phyloP scores from a whole-genome alignment of 2,797 vertebrate species.

The Oryzias dopingdopingensis region DNA sequence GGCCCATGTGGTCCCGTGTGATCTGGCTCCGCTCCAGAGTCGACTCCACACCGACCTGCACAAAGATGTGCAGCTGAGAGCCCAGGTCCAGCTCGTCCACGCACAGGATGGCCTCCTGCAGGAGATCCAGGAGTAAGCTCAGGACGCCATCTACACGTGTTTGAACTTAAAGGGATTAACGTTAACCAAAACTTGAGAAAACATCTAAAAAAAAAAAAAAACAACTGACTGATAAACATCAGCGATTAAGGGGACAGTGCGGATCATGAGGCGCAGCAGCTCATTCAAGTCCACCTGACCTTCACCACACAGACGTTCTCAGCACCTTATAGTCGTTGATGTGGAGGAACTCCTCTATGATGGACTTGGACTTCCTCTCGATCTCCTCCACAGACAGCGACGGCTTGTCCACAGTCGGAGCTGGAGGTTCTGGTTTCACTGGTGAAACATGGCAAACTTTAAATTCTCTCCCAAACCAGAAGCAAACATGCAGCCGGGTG shows the following conservation, averaged over 20 bases:
- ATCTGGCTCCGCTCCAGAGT: slow-evolving; percentile 96
- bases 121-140: neutral
- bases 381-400: slow-evolving; percentile 86
- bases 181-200: no score
- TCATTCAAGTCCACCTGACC: no score
- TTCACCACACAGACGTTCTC: neutral
- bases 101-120: slow-evolving; percentile 93
- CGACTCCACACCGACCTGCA: slow-evolving; percentile 91
- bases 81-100: slow-evolving; percentile 88
- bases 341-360: slow-evolving; percentile 97
- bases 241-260: no score
- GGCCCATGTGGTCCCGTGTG: slow-evolving; percentile 95
- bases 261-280: no score
- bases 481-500: no score
- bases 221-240: no score
- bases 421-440: slow-evolving; percentile 82
- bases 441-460: slow-evolving; percentile 10
- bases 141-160: neutral
- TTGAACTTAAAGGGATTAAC: no score
- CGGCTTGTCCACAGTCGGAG: slow-evolving; percentile 75
- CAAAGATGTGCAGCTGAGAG: slow-evolving; percentile 83
- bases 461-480: neutral
- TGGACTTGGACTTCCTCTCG: slow-evolving; percentile 91
- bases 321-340: slow-evolving; percentile 96
- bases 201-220: no score